phyloP scores from a whole-genome alignment of 2,113 vertebrate species.

The Zosterops hypoxanthus region DNA sequence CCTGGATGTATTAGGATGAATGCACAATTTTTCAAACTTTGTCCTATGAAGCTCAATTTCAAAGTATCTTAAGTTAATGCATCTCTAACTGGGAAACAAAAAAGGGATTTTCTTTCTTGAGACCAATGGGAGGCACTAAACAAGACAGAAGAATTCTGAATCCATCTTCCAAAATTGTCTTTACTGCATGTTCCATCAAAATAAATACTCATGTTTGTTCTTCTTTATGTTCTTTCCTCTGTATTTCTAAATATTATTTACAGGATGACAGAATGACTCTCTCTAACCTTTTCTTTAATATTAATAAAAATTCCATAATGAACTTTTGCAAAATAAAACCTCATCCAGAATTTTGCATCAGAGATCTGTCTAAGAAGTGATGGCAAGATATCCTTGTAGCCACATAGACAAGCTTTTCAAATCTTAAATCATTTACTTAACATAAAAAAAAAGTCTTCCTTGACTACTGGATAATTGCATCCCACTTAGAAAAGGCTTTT shows the following conservation, averaged over 20 bases:
- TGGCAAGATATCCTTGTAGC: not conserved
- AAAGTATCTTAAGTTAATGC: not conserved
- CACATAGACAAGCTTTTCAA: not conserved
- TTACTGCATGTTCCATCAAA: not conserved
- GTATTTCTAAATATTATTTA: not conserved
- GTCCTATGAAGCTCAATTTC: not conserved
- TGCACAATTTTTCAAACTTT: not conserved
- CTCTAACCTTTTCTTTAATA: not conserved
- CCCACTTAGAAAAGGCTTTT: conserved; percentile 4
- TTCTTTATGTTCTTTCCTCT: not conserved
- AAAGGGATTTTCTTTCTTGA: not conserved
- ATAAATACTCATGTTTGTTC: not conserved
- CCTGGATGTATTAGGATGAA: not conserved
- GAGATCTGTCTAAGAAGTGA: not conserved
- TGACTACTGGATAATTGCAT: conserved; percentile 28
- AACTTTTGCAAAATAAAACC: not conserved
- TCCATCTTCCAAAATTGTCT: not conserved
- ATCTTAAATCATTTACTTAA: not conserved
- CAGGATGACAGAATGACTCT: not conserved
- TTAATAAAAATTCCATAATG: not conserved
- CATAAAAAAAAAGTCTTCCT: not conserved
- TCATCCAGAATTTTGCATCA: not conserved
- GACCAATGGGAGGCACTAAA: not conserved
- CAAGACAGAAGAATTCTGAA: not conserved
- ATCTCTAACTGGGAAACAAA: not conserved